Conservation (phyloP, 2,797 vertebrate species). For the Hozukius guyotensis region DNA sequence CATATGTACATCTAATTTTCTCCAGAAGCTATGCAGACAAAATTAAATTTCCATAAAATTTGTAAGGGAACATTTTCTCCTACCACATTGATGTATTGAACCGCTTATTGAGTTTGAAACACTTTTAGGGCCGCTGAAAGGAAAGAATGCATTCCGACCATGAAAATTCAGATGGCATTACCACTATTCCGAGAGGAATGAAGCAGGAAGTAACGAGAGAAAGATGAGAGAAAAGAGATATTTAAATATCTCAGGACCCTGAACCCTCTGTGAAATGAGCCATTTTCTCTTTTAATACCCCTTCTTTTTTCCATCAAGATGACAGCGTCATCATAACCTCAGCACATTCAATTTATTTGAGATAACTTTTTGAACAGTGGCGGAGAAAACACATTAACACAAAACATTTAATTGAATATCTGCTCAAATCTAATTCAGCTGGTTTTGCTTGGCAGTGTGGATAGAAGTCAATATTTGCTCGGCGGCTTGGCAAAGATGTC, state of each 20-base stretch:
- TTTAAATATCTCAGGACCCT: conserved; percentile 12
- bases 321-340: conserved; percentile 16
- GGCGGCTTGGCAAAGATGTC: conserved; percentile 39
- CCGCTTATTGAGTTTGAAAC: conserved; percentile 75
- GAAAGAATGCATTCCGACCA: conserved; percentile 46
- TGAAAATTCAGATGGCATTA: conserved; percentile 51
- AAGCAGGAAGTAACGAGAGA: conserved; percentile 21
- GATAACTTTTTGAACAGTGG: conserved; percentile 27
- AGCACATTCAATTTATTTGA: conserved; percentile 35
- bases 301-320: conserved; percentile 24
- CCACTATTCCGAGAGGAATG: not conserved
- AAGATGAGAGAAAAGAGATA: not conserved
- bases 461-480: conserved; percentile 49
- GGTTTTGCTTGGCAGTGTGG: conserved; percentile 37
- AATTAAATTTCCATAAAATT: conserved; percentile 80
- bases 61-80: conserved; percentile 66
- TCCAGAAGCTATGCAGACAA: conserved; percentile 55
- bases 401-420: conserved; percentile 53
- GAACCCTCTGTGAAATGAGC: conserved; percentile 24
- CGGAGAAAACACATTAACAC: conserved; percentile 44
- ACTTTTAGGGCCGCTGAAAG: conserved; percentile 48
- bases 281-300: conserved; percentile 13
- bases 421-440: conserved; percentile 42
- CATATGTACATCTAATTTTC: conserved; percentile 65
- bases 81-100: conserved; percentile 75